Base-by-base conservation (phyloP, 2,797 vertebrate genomes). In the Odontamblyopus lacepedii region DNA sequence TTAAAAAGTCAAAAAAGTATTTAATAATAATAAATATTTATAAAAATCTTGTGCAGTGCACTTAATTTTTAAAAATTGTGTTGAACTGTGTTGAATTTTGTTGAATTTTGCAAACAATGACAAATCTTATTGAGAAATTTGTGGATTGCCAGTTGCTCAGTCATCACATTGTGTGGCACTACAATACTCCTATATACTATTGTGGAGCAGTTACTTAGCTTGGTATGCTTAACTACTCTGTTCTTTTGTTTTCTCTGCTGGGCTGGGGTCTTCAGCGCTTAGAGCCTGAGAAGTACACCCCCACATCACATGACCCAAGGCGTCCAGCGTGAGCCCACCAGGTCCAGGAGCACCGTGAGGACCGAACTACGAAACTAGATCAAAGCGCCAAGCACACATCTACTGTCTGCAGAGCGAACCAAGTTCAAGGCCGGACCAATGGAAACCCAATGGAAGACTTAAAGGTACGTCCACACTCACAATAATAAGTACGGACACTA, bases 381-480 rank as follows among this genome's bases (percentile, higher is more conserved):
- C 75, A 65, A 55, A 0, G 90, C 88, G 6, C 85, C 92, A 90
- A 93, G 0, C 93, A 92, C 27, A 91, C 93, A 61, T 92, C 92
- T 76, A 88, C 90, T 72, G 89, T 94, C 88, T 92, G 93, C 91
- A 92, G 53, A 55, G 53, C 95, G 87, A 94, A 91, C 8, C 89
- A 91, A 73, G 91, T 92, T 74, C 23, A 73, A 76, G 84, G 89
- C 87, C 92, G 88, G 75, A 89, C 94, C 73, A 88, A 92, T 1
- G 89, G 91, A 85, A 92, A 92, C 78, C 93, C 94, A 82, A 95
- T 95, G 95, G 94, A 96, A 91, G 92, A 96, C 85, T 92, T 96
- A 84, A 96, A 97, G 96, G 96, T 97, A 95, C 4, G 84, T 4
- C 38, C n/a, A 55, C 50, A 29, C 62, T 9, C 15, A 30, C 53